These are phyloP conservation scores for Falcunculus frontatus DNA, from an alignment of 2,113 vertebrate species.

Conservation along the genomic window DNA sequence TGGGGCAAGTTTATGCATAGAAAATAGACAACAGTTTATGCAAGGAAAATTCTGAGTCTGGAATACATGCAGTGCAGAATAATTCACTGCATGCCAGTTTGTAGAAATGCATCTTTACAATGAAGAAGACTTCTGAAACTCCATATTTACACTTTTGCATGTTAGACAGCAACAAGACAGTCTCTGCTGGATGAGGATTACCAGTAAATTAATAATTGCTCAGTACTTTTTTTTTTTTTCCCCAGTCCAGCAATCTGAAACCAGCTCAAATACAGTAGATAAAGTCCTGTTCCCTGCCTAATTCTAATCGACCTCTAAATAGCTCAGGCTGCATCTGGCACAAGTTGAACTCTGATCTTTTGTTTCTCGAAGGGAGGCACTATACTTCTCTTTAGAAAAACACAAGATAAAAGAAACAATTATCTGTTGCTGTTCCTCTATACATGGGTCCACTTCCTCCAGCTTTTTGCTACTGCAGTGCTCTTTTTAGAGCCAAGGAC, in stretches of 20 bases:
- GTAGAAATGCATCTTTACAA: neutral
- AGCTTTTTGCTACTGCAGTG: neutral
- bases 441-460: neutral
- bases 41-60: constrained; percentile 12
- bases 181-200: neutral
- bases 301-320: neutral
- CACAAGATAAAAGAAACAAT: neutral
- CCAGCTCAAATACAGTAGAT: neutral
- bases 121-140: neutral
- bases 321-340: neutral
- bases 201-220: neutral
- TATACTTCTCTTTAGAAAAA: neutral
- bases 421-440: neutral
- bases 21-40: neutral
- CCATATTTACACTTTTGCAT: neutral
- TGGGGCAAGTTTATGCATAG: neutral
- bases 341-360: neutral
- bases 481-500: neutral
- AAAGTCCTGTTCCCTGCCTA: neutral
- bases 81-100: neutral
- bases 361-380: neutral
- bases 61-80: neutral
- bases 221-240: neutral
- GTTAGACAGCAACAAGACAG: neutral
- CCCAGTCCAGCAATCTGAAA: neutral